Conservation (phyloP, 2,888 invertebrate species). For the Lycia hirtaria region DNA sequence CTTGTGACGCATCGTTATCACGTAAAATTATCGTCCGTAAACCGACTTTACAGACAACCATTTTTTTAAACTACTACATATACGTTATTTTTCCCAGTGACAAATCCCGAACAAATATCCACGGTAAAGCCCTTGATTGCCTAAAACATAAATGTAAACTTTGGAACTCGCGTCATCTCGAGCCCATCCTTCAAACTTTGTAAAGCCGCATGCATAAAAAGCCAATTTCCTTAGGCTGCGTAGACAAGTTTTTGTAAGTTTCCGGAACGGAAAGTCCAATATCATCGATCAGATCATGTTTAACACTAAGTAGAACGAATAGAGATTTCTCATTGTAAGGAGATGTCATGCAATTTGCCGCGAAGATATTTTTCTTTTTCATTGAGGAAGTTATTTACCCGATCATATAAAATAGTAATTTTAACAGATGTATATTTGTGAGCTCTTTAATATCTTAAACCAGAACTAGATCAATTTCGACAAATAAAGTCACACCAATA, state of each 20-base stretch:
- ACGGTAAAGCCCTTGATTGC: too few relatives aligned
- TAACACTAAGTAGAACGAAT: slow-evolving; percentile 57
- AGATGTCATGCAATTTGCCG: slow-evolving; percentile 45
- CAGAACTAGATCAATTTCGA: too few relatives aligned
- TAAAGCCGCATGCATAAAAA: slow-evolving; percentile 48
- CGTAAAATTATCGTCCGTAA: too few relatives aligned
- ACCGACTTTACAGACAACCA: too few relatives aligned
- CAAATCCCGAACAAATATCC: too few relatives aligned
- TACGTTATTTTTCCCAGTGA: too few relatives aligned
- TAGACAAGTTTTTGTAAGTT: slow-evolving; percentile 47
- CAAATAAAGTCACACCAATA: too few relatives aligned
- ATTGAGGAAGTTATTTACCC: slow-evolving; percentile 39
- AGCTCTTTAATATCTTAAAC: too few relatives aligned
- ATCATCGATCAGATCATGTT: slow-evolving; percentile 64
- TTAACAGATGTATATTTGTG: too few relatives aligned
- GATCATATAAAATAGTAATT: too few relatives aligned
- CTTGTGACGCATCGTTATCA: too few relatives aligned
- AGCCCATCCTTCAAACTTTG: slow-evolving; percentile 44
- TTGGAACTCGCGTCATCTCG: slow-evolving; percentile 35
- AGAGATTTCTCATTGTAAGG: slow-evolving; percentile 50
- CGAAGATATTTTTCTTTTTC: slow-evolving; percentile 42
- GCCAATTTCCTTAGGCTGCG: slow-evolving; percentile 52
- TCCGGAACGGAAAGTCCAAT: slow-evolving; percentile 56
- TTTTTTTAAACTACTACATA: too few relatives aligned
- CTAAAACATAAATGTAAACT: slow-evolving; percentile 11